Conservation (phyloP, 2,113 vertebrate genomes). For the Solenodon paradoxus region DNA sequence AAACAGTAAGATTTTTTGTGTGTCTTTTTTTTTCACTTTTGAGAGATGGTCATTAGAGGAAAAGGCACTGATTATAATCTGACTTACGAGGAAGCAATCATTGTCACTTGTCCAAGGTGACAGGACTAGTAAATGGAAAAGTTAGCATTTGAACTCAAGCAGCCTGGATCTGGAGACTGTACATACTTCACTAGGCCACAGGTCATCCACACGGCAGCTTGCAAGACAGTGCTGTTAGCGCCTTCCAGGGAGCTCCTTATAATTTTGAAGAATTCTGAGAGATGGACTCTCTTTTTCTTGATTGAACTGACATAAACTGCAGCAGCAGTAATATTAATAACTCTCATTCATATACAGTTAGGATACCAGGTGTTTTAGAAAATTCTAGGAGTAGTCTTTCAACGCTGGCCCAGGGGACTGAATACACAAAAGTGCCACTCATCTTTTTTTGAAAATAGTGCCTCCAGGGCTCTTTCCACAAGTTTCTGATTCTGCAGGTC, state of each 20-base stretch:
- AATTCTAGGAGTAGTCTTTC: not conserved
- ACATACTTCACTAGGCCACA: not conserved
- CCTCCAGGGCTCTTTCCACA: not conserved
- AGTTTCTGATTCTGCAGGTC: not conserved
- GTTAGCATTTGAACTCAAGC: not conserved
- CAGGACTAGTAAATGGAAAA: not conserved
- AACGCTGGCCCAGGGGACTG: not conserved
- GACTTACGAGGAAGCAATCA: not conserved
- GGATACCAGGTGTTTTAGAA: not conserved
- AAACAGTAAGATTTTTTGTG: not conserved
- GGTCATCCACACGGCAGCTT: not conserved
- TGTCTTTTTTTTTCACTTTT: not conserved
- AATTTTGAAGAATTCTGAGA: not conserved
- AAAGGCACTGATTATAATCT: not conserved
- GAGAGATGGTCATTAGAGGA: not conserved
- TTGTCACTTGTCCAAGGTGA: too few species aligned
- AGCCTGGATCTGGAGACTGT: not conserved
- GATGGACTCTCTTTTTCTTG: not conserved
- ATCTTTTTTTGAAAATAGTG: not conserved
- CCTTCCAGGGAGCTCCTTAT: not conserved
- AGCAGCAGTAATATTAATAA: not conserved
- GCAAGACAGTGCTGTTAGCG: not conserved
- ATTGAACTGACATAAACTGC: not conserved
- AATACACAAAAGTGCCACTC: not conserved
- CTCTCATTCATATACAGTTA: not conserved